Evolutionary conservation across 2,113 vertebrate species (phyloP).

Genomic region (Lonchura striata): DNA sequence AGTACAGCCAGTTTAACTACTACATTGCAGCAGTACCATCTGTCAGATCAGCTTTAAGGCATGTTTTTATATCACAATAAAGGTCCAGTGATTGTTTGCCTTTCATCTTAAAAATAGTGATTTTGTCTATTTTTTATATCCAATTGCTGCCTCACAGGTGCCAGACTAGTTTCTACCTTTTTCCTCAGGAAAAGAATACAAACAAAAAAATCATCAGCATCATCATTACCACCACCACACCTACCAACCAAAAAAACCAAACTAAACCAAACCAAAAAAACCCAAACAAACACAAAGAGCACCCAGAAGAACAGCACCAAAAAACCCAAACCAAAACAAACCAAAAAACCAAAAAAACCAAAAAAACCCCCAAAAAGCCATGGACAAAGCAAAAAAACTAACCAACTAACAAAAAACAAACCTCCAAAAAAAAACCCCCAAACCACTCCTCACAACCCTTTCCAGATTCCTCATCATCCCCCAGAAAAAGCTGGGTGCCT

Average conservation of each 20-base stretch:
- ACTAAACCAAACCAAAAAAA: neutral
- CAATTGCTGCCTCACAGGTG: neutral
- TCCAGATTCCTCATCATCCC: neutral
- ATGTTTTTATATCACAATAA: neutral
- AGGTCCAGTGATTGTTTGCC: neutral
- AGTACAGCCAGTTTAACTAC: neutral
- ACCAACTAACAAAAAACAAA: too few relatives aligned
- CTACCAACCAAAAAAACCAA: neutral
- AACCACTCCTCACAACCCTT: neutral
- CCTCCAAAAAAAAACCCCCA: too few relatives aligned
- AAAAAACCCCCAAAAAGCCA: too few relatives aligned
- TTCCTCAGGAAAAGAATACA: neutral
- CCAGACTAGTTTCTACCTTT: neutral
- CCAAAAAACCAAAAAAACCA: neutral
- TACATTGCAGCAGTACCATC: constrained; percentile 7
- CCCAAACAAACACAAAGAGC: neutral
- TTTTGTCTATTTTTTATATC: neutral
- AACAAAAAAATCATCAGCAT: neutral
- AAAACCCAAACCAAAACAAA: too few relatives aligned
- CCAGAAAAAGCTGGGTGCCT: neutral
- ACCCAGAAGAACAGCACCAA: neutral
- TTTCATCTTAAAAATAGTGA: neutral
- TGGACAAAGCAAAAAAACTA: neutral
- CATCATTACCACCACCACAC: neutral
- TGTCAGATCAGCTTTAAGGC: constrained; percentile 1